These are phyloP conservation scores for Otolemur crassicaudatus DNA, from an alignment of 2,797 vertebrate species.

Conservation along the genomic window DNA sequence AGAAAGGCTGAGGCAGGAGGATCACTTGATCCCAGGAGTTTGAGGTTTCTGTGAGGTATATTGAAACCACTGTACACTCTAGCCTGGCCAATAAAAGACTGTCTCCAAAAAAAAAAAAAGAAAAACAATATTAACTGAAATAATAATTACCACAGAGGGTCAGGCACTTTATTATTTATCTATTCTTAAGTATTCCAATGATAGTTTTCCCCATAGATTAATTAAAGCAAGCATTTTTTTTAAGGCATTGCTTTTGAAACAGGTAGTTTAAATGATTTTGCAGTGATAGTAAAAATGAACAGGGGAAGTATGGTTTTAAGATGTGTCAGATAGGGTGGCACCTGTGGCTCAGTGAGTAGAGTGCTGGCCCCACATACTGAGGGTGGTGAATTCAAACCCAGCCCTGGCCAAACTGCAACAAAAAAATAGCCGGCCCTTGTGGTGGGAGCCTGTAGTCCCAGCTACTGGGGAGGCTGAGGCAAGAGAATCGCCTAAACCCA, in stretches of 20 bases:
- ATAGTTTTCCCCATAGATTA: background rate
- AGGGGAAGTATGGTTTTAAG: constrained; percentile 18
- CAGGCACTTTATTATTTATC: background rate
- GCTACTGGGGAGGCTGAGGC: too few relatives aligned
- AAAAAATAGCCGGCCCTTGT: too few relatives aligned
- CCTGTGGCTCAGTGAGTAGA: too few relatives aligned
- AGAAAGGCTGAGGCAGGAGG: background rate
- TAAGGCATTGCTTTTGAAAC: constrained; percentile 46
- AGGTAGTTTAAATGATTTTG: constrained; percentile 43
- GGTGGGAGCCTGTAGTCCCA: too few relatives aligned
- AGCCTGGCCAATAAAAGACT: too few relatives aligned
- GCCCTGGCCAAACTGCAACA: too few relatives aligned
- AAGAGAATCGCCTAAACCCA: too few relatives aligned
- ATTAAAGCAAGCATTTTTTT: constrained; percentile 29
- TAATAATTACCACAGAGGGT: background rate
- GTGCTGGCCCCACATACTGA: too few relatives aligned
- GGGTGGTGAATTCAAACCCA: too few relatives aligned
- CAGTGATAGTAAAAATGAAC: constrained; percentile 32
- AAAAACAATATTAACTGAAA: background rate
- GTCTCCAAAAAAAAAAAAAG: too few relatives aligned
- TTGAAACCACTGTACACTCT: too few relatives aligned
- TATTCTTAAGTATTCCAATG: background rate
- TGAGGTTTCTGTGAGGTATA: too few relatives aligned
- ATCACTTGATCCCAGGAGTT: background rate
- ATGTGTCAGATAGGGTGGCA: background rate